Percentiles rank a stretch among this genome's conserved stretches.
phyloP scores from a whole-genome alignment of 2,113 vertebrate species.

The cattle (Bos taurus) region DNA sequence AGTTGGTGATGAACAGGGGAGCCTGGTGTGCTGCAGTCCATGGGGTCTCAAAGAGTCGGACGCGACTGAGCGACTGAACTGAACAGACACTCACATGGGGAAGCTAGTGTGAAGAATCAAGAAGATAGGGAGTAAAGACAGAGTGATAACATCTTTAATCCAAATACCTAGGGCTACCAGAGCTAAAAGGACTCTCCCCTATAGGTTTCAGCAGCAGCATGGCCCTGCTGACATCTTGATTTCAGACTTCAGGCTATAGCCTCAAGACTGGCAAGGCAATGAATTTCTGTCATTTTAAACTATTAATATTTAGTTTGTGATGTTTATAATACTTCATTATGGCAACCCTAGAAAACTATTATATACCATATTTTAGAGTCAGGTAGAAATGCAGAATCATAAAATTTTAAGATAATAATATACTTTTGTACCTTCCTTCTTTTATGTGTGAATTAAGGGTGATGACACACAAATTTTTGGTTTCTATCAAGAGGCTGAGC shows the following conservation, averaged over 20 bases:
- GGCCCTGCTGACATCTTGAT: background rate
- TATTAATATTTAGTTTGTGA: background rate
- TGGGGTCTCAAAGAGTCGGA: background rate
- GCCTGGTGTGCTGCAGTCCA: background rate
- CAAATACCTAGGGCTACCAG: background rate
- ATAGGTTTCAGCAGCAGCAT: background rate
- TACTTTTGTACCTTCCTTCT: background rate
- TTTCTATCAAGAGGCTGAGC: background rate
- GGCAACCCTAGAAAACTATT: background rate
- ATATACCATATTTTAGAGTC: background rate
- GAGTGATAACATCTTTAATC: background rate
- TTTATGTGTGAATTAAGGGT: background rate
- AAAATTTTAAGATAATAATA: background rate
- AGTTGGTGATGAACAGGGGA: background rate
- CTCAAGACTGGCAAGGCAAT: background rate
- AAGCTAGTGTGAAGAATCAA: background rate
- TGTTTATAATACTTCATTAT: background rate
- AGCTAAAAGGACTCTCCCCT: background rate
- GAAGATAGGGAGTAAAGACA: background rate
- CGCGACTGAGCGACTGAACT: background rate
- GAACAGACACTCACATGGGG: background rate
- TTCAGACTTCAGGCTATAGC: background rate
- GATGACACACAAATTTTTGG: background rate
- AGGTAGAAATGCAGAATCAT: background rate
- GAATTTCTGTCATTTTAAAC: background rate